Conservation (phyloP, 2,113 vertebrate genomes). For the Numenius arquata region DNA sequence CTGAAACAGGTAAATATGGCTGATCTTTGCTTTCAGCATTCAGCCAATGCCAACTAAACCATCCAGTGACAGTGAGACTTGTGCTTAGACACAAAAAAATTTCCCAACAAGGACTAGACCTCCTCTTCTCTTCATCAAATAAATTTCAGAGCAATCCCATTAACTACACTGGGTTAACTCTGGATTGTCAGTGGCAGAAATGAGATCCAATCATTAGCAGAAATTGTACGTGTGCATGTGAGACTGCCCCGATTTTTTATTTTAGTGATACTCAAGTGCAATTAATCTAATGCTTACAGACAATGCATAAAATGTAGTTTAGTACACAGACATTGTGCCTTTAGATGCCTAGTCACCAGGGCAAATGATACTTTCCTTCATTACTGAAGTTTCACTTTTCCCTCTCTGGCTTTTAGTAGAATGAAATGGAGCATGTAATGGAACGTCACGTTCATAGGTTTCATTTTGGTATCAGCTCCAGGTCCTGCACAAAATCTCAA, state of each 20-base stretch:
- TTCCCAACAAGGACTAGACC: neutral
- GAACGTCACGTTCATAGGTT: neutral
- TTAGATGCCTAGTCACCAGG: neutral
- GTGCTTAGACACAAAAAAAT: neutral
- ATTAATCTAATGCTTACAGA: neutral
- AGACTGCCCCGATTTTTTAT: neutral
- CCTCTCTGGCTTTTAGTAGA: neutral
- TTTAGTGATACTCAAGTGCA: neutral
- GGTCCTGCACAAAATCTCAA: neutral
- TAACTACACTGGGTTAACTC: neutral
- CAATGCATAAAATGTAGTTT: neutral
- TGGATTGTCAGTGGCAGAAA: neutral
- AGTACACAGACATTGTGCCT: neutral
- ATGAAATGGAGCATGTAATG: conserved; percentile 50
- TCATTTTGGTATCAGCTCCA: neutral
- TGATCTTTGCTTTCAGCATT: neutral
- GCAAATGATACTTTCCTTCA: neutral
- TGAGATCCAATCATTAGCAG: neutral
- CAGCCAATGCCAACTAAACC: neutral
- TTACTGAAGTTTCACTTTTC: neutral
- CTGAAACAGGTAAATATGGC: neutral
- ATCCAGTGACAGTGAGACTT: neutral
- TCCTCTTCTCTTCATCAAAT: neutral
- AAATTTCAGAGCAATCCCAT: neutral
- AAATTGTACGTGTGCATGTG: neutral